These are phyloP conservation scores for Myotis myotis DNA, from an alignment of 2,797 vertebrate species.

Conservation along the genomic window DNA sequence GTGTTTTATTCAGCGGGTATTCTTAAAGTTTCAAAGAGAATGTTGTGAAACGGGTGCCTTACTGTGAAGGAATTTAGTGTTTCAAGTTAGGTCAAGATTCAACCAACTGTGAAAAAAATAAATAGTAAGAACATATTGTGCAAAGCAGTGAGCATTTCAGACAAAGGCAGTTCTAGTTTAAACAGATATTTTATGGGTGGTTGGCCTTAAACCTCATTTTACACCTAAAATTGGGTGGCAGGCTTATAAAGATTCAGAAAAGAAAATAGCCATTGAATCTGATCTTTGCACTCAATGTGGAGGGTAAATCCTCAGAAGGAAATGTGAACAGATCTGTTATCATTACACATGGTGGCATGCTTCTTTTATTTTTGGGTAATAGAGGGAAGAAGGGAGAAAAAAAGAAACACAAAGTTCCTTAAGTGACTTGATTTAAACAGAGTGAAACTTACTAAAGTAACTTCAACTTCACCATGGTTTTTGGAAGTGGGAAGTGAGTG, in stretches of 20 bases:
- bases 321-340: not conserved
- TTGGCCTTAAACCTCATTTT: not conserved
- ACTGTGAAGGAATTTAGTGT: not conserved
- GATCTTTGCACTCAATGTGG: not conserved
- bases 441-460: not conserved
- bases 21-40: not conserved
- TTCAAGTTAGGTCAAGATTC: slow-evolving; percentile 4
- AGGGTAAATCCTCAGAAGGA: not conserved
- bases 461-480: not conserved
- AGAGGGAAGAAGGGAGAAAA: not conserved
- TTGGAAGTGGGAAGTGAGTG: not conserved
- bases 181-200: slow-evolving; percentile 7
- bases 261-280: not conserved
- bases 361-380: not conserved
- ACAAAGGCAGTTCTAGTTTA: not conserved
- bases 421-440: not conserved
- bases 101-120: slow-evolving; percentile 45
- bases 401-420: not conserved
- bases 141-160: not conserved
- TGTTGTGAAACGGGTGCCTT: not conserved
- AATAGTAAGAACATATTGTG: not conserved
- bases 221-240: not conserved
- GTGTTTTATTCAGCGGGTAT: not conserved
- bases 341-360: not conserved
- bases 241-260: not conserved